Base-by-base conservation (phyloP, 2,888 invertebrate genomes). In the Epistrophella euchroma region DNA sequence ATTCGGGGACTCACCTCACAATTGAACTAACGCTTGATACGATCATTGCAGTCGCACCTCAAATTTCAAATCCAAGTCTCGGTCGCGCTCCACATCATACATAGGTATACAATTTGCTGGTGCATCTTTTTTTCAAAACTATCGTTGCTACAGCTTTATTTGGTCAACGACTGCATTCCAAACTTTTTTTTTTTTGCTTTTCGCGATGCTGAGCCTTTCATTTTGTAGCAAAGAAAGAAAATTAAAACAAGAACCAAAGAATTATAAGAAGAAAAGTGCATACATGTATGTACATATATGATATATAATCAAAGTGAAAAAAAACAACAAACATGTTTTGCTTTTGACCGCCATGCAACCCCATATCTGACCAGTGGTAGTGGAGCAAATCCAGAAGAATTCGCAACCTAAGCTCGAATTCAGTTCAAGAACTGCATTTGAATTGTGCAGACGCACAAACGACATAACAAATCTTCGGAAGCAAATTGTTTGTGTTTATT, bases 351-450 rank as follows among this genome's bases (percentile, higher is more conserved):
- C 64, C 32, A 5, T 32, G 9, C 32, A 32, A 68, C 72, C 72
- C 60, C 75, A 55, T 68, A 52, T 37, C 68, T 55, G 76, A 45
- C 56, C 68, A 73, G 68, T 62, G 62, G 70, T 70, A 86, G 40
- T 56, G 50, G 40, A 50, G 66, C 25, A n/a, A 70, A 64, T 25
- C 25, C 25, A 4, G 71, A 71, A 71, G 55, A 86, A 73, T 82
- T 82, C 52, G 82, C 86, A 60, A 64, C 43, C 43, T 43, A 64
- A 17, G n/a, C 28, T 45, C 28, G n/a, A 47, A 37, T 40, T 86
- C 71, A 86, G 86, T 86, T 86, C 43, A 68, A 86, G 73, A 86
- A 74, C 52, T 74, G 82, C 82, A 86, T 77, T 82, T 86, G 86
- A 82, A 86, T 74, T 64, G 86, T 58, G 15, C 58, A 60, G 82